phyloP scores from a whole-genome alignment of 2,888 invertebrate genomes.

The Temnothorax unifasciatus region DNA sequence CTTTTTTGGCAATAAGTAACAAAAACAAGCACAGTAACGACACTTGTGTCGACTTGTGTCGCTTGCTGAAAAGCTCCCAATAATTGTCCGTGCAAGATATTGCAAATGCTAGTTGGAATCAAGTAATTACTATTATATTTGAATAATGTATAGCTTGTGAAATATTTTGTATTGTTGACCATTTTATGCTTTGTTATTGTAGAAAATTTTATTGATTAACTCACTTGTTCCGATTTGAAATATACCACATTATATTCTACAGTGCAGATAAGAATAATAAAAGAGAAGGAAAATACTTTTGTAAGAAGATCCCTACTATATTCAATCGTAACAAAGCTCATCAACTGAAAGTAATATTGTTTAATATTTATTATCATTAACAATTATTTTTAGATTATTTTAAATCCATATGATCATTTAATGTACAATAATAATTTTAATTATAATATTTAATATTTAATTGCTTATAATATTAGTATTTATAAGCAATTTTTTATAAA shows the following conservation, averaged over 20 bases:
- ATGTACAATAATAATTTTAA: neutral
- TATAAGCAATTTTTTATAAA: neutral
- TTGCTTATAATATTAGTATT: too few species aligned
- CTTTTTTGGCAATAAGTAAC: too few species aligned
- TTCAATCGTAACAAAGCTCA: conserved; percentile 15
- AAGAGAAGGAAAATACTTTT: conserved; percentile 37
- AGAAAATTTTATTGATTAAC: neutral
- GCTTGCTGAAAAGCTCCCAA: too few species aligned
- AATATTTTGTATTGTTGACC: neutral
- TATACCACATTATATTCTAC: conserved; percentile 16
- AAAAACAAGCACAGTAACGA: too few species aligned
- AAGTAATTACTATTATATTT: neutral
- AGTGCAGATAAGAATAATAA: neutral
- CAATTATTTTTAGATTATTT: neutral
- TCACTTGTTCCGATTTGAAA: conserved; percentile 19
- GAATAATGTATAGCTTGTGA: neutral
- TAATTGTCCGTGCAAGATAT: neutral
- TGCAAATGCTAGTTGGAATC: neutral
- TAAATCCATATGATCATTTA: neutral
- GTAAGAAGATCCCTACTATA: conserved; percentile 35
- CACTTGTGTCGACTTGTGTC: too few species aligned
- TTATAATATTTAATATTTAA: neutral
- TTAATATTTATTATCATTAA: neutral
- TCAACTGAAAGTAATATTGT: conserved; percentile 24
- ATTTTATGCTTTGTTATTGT: neutral